Evolutionary conservation across 2,797 vertebrate species (phyloP).

Genomic region (Anguilla marmorata): DNA sequence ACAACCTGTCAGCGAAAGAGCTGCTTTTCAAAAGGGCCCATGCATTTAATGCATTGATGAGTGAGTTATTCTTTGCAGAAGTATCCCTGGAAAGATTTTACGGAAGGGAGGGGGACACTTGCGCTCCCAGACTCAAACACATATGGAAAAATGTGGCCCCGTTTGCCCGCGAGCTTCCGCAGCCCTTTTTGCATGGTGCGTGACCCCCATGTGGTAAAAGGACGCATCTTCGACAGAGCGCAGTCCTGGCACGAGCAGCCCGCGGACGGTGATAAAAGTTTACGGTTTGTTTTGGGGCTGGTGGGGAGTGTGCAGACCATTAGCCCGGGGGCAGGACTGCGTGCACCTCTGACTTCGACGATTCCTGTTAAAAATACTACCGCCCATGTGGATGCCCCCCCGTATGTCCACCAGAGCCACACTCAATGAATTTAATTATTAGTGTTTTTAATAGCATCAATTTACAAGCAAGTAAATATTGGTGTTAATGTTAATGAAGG

Average conservation of each 20-base stretch:
- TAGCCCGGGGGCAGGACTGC: slow-evolving; percentile 45
- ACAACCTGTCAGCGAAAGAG: background rate
- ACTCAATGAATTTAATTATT: slow-evolving; percentile 31
- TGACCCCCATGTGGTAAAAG: slow-evolving; percentile 31
- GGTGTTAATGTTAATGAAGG: slow-evolving; percentile 62
- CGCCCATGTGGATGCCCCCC: slow-evolving; percentile 41
- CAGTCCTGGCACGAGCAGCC: slow-evolving; percentile 43
- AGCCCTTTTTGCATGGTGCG: slow-evolving; percentile 9
- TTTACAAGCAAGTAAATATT: slow-evolving; percentile 58
- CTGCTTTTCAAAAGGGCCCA: background rate
- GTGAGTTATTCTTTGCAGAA: slow-evolving; percentile 3
- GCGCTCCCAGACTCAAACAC: slow-evolving; percentile 43
- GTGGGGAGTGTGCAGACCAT: slow-evolving; percentile 35
- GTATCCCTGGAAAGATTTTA: slow-evolving; percentile 41
- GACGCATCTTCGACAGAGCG: background rate
- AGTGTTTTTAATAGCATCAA: slow-evolving; percentile 48
- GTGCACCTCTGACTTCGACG: slow-evolving; percentile 54
- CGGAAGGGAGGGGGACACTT: slow-evolving; percentile 19
- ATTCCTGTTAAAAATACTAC: slow-evolving; percentile 45
- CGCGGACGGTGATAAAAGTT: slow-evolving; percentile 58
- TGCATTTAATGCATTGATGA: background rate
- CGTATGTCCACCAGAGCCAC: slow-evolving; percentile 43
- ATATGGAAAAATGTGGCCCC: slow-evolving; percentile 45
- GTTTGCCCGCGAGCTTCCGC: slow-evolving; percentile 48
- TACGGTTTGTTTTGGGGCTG: slow-evolving; percentile 64